Base-by-base conservation (phyloP, 2,113 vertebrate genomes). In the Charadrius vociferus region DNA sequence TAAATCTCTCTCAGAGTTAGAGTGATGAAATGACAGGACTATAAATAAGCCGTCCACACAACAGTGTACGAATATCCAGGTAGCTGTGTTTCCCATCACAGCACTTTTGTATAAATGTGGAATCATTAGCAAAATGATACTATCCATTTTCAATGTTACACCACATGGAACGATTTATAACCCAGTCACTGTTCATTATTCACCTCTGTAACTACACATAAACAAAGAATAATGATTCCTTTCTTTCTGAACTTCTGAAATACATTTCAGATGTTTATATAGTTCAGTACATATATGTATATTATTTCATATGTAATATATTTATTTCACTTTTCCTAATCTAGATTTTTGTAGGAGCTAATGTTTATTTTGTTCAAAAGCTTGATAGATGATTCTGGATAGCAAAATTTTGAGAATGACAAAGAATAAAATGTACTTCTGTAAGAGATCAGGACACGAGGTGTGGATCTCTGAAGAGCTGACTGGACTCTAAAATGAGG, bases 241-340 rank as follows among this genome's bases (percentile, higher is more conserved):
- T 74, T 93, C 37, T 87, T 88, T 82, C 30, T 94, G 56, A 79
- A 82, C 36, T 71, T 55, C 71, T 89, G 61, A 72, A 86, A 86
- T 30, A 5, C 34, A 63, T 86, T 95, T 94, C 74, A 90, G 75
- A 41, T 86, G 37, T 86, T 79, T 82, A 53, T 90, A 14, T 41
- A 59, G 79, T 87, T 75, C 17, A 17, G 30, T 88, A 30, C 3
- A 22, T 70, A 30, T 23, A 24, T 53, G 14, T 70, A 14, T 88
- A 36, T 82, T 92, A 72, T 85, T 97, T 93, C 84, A 82, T 30
- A 52, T n/a, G 39, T 49, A 45, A 53, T 83, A 20, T 29, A 87
- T 80, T 88, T 85, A 77, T 94, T 91, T 90, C 65, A 79, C 43
- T 95, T 79, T 89, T 63, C 34, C 39, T 75, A 68, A 75, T 91